Base-by-base conservation (phyloP, 2,797 vertebrate genomes). In the Chrosomus eos region DNA sequence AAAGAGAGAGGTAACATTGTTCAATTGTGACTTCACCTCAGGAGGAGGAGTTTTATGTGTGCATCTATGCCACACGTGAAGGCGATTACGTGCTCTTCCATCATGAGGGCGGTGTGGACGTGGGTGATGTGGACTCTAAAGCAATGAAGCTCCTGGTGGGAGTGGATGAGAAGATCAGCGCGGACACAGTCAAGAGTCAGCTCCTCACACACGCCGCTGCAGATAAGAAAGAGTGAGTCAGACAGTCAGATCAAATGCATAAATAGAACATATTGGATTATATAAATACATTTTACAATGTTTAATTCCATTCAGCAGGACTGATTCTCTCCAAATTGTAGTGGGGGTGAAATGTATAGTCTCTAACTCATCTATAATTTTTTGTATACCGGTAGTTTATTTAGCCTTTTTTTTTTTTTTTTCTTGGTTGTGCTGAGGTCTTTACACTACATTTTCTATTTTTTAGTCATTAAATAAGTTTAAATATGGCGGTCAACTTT, bases 31-130 rank as follows among this genome's bases (percentile, higher is more conserved):
- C 43, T 53, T 55, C 55, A 7, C 26, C 45, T 3, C 92, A 99
- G 98, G 95, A 96, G 28, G 97, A 99, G 74, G 98, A 99, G 93
- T 98, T 98, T 93, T 99, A 99, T 0, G 93, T 98, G 64, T 99
- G 98, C 33, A 94, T 99, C 38, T 99, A 98, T 0, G 97, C 98
- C 53, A 95, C 96, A 1, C 97, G 98, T 0, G 97, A 98, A 81
- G 98, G 98, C 26, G 98, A 99, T 93, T 94, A 96, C 0, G 92
- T 99, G 55, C 95, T 99, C 21, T 99, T 99, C 94, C 94, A 99
- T 91, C 98, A 99, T 0, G 96, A 99, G 80, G 98, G 98, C 0
- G 98, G 98, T 0, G 93, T 99, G 90, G 97, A 99, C 1, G 97
- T 99, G 80, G 98, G 98, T 0, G 97, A 99, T 0, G 98, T 99